These are phyloP conservation scores for Charaxes varanes DNA, from an alignment of 1,140 invertebrate species.

Conservation along the genomic window DNA sequence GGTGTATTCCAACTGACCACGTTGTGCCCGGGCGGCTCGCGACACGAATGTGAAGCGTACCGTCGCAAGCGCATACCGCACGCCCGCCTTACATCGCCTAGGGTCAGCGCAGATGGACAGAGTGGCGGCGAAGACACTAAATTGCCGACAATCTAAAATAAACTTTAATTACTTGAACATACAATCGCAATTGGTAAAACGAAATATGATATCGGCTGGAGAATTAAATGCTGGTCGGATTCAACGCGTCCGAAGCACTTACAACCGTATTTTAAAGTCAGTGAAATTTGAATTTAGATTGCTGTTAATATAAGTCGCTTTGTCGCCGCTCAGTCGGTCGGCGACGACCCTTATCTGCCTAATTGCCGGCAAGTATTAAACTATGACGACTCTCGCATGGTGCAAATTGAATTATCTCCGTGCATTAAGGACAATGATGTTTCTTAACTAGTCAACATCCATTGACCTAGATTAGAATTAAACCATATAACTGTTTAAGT, in stretches of 20 bases:
- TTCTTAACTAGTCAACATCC: not conserved
- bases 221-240: too few species aligned
- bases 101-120: too few species aligned
- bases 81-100: conserved; percentile 37
- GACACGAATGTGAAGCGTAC: conserved; percentile 61
- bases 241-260: too few species aligned
- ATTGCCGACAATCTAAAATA: too few species aligned
- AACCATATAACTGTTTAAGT: too few species aligned
- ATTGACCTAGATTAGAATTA: conserved; percentile 4
- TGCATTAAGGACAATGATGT: conserved; percentile 22
- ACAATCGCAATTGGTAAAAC: too few species aligned
- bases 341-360: too few species aligned
- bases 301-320: too few species aligned
- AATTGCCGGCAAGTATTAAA: conserved; percentile 16
- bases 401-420: conserved; percentile 22
- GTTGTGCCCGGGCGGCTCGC: conserved; percentile 48
- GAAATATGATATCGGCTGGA: too few species aligned
- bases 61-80: conserved; percentile 50
- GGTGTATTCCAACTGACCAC: conserved; percentile 25
- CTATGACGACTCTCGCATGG: conserved; percentile 15
- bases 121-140: too few species aligned
- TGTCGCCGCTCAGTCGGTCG: too few species aligned
- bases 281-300: conserved; percentile 7
- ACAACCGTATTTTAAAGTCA: not conserved
- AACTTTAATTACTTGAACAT: too few species aligned